Percentiles rank a stretch among this genome's conserved stretches.
phyloP scores from a whole-genome alignment of 2,113 vertebrate genomes.

The Vombatus ursinus region DNA sequence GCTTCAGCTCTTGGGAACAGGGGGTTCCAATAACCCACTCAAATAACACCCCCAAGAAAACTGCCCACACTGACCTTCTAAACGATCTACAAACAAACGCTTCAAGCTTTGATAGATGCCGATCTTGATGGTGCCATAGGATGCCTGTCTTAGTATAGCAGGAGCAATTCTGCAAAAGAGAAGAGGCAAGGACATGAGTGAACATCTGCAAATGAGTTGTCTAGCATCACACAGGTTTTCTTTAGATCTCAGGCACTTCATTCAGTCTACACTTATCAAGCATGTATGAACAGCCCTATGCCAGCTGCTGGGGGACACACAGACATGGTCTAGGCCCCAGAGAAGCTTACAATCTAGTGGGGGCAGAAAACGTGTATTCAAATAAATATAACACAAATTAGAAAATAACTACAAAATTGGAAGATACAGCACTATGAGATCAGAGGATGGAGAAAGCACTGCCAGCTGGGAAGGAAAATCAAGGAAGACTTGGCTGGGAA shows the following conservation, averaged over 20 bases:
- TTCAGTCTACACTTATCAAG: neutral
- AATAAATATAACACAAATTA: neutral
- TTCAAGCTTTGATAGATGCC: constrained; percentile 98
- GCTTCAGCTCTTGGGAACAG: constrained; percentile 43
- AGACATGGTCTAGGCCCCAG: neutral
- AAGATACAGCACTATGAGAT: neutral
- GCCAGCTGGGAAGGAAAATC: neutral
- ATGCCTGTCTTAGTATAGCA: constrained; percentile 94
- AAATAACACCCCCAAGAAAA: constrained; percentile 50
- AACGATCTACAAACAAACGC: constrained; percentile 91
- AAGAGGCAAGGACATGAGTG: rapidly evolving
- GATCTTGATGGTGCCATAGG: constrained; percentile 98
- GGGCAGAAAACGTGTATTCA: neutral
- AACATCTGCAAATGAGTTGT: neutral
- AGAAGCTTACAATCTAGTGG: neutral
- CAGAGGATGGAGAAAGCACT: neutral
- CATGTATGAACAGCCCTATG: neutral
- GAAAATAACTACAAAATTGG: neutral
- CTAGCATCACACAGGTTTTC: neutral
- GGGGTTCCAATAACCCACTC: constrained; percentile 52
- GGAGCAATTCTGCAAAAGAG: constrained; percentile 90
- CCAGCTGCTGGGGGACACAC: neutral
- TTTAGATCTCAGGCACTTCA: neutral
- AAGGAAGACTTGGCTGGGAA: neutral
- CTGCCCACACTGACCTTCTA: constrained; percentile 89